phyloP scores from a whole-genome alignment of 2,113 vertebrate species.

The Vireo altiloquus region DNA sequence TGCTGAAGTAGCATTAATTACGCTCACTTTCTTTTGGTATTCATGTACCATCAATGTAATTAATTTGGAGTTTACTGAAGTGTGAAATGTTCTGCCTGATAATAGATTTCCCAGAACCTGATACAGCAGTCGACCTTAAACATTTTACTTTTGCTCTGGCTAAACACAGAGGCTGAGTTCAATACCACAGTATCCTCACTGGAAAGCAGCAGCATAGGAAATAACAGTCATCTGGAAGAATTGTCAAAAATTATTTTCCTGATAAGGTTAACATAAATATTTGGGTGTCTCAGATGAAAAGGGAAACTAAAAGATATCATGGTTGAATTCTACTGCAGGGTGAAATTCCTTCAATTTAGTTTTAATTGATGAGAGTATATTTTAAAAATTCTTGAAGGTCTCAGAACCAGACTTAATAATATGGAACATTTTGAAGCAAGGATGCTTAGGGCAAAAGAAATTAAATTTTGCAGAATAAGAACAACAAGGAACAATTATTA shows the following conservation, averaged over 20 bases:
- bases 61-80: conserved; percentile 46
- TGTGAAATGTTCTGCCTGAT: conserved; percentile 40
- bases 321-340: background rate
- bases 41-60: conserved; percentile 48
- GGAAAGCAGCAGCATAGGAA: background rate
- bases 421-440: background rate
- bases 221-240: background rate
- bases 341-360: background rate
- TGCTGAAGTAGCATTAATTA: conserved; percentile 31
- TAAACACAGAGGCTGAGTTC: background rate
- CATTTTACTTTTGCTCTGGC: background rate
- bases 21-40: background rate
- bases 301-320: background rate
- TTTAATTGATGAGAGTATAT: background rate
- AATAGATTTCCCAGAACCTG: conserved; percentile 51
- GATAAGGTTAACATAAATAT: background rate
- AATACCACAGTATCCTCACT: background rate
- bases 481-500: background rate
- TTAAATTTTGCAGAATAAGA: background rate
- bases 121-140: background rate
- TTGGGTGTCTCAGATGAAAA: background rate
- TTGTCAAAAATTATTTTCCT: background rate
- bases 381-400: background rate
- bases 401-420: background rate
- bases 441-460: background rate